phyloP scores from a whole-genome alignment of 2,888 invertebrate species.

The Diachrysia chrysitis region DNA sequence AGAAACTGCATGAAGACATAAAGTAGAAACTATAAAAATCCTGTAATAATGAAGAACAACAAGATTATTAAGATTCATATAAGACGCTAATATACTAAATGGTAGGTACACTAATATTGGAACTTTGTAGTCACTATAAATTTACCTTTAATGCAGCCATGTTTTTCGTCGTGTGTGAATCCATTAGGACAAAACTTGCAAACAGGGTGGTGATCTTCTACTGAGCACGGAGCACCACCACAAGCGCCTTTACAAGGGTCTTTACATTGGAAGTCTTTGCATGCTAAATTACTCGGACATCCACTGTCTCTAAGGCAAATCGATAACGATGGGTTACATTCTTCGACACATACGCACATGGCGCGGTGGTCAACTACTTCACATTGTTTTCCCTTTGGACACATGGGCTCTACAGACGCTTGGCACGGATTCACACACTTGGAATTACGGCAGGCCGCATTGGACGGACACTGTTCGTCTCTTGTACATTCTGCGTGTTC shows the following conservation, averaged over 20 bases:
- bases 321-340: constrained; percentile 95
- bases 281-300: constrained; percentile 95
- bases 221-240: constrained; percentile 97
- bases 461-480: constrained; percentile 95
- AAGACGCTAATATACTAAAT: constrained; percentile 82
- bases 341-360: constrained; percentile 95
- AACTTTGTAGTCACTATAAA: constrained; percentile 60
- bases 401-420: constrained; percentile 90
- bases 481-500: constrained; percentile 94
- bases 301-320: constrained; percentile 97
- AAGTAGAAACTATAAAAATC: constrained; percentile 87
- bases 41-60: constrained; percentile 89
- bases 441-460: constrained; percentile 94
- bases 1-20: constrained; percentile 85
- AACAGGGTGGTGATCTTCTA: constrained; percentile 97
- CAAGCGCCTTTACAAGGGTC: constrained; percentile 96
- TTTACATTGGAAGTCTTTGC: constrained; percentile 96
- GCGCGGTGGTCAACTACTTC: constrained; percentile 96
- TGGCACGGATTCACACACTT: constrained; percentile 96
- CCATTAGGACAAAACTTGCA: constrained; percentile 99
- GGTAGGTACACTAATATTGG: constrained; percentile 66
- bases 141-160: constrained; percentile 99
- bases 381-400: constrained; percentile 95
- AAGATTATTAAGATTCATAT: constrained; percentile 85
- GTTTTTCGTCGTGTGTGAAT: constrained; percentile 96